Base-by-base conservation (phyloP, 2,888 invertebrate species). In the Nysson spinosus region DNA sequence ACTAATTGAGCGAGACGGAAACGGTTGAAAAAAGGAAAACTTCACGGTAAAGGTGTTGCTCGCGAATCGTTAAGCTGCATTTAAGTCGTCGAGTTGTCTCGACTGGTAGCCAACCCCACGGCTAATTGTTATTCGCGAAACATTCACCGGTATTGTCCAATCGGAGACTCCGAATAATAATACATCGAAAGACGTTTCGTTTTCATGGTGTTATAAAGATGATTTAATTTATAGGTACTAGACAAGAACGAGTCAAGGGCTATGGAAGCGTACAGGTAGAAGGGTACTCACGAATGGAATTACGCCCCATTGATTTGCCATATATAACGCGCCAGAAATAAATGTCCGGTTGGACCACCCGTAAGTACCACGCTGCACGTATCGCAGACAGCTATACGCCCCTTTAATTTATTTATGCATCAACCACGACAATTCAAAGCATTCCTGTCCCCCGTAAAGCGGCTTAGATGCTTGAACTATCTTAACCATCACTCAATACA, bases 91-190 rank as follows among this genome's bases (percentile, higher is more conserved):
- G 44, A 49, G 39, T 39, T 39, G 47, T 47, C 51, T 37, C 35
- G 43, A 35, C 34, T 46, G 39, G 42, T 16, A 65, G 30, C 54
- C 49, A 20, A 19, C 30, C 50, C 24, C 26, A n/a, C 26, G 9
- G 51, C 46, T 69, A 72, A 67, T 75, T 69, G 64, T 66, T 51
- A 75, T 72, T 72, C 72, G 61, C 58, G 56, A 49, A 55, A 57
- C 66, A 50, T 69, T 43, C 56, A 37, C n/a, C 43, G 64, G 51
- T 60, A 72, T 63, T 66, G 75, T 69, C 68, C 57, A 63, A 55
- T 30, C 56, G 37, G 12, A 60, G 50, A 62, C 16, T 37, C 52
- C 40, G 75, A 75, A 75, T 75, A 72, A 69, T 58, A 75, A 75
- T 72, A 63, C 24, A 7, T 24, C 9, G 24, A 24, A 24, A 4